phyloP scores from a whole-genome alignment of 2,888 invertebrate species.

The Cataglyphis albicans region DNA sequence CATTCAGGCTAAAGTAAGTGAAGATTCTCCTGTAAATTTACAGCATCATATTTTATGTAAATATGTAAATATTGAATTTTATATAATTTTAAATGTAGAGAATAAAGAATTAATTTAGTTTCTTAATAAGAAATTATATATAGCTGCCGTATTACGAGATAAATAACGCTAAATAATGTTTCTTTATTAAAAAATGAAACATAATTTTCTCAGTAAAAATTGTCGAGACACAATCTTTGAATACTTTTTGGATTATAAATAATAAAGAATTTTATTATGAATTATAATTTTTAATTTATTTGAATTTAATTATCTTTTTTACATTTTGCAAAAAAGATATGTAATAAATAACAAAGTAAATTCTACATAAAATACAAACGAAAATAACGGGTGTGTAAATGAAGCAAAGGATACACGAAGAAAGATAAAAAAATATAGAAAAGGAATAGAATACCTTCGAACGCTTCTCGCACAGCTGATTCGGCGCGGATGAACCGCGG shows the following conservation, averaged over 20 bases:
- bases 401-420: neutral
- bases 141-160: neutral
- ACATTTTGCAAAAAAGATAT: neutral
- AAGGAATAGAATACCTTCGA: constrained; percentile 53
- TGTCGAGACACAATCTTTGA: neutral
- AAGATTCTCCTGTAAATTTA: constrained; percentile 26
- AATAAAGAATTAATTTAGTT: neutral
- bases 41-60: neutral
- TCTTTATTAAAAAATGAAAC: neutral
- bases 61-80: constrained; percentile 14
- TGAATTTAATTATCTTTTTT: neutral
- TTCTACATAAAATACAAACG: neutral
- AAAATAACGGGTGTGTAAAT: neutral
- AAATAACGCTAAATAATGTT: neutral
- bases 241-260: neutral
- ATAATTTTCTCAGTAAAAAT: neutral
- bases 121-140: neutral
- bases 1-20: neutral
- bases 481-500: constrained; percentile 59
- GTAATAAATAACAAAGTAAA: neutral
- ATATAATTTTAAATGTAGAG: neutral
- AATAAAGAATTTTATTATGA: neutral
- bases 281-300: constrained; percentile 1
- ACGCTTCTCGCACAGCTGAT: constrained; percentile 66
- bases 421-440: constrained; percentile 15